A percentile compares a stretch with the other conserved stretches of the same genome.
Evolutionary conservation across 2,888 invertebrate genomes (phyloP).

Genomic region (Acholoe squamosa): DNA sequence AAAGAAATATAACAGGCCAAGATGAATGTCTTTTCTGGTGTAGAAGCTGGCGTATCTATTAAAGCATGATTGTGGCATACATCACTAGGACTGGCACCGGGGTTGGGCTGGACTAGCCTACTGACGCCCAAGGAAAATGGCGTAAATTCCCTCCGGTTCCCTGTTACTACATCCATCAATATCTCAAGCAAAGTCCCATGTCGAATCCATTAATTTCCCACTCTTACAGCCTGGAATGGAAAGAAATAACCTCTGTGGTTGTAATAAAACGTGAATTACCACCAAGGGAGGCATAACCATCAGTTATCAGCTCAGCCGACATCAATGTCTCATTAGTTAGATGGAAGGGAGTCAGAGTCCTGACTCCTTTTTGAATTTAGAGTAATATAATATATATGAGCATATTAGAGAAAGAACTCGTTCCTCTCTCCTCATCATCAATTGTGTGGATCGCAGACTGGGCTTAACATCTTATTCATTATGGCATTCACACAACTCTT

Average conservation of each 20-base stretch:
- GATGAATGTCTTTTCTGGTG: conserved; percentile 20
- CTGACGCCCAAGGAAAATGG: conserved; percentile 10
- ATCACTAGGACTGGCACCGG: background rate
- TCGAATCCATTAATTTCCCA: background rate
- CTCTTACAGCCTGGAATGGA: background rate
- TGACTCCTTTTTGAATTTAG: too few species aligned
- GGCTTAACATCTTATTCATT: too few species aligned
- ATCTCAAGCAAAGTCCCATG: background rate
- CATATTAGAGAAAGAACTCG: too few species aligned
- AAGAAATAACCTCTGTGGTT: background rate
- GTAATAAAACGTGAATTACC: too few species aligned
- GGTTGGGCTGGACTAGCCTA: background rate
- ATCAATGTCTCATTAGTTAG: too few species aligned
- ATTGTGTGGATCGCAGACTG: too few species aligned
- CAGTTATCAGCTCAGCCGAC: too few species aligned
- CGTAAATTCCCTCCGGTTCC: background rate
- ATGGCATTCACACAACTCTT: too few species aligned
- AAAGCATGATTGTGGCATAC: conserved; percentile 14
- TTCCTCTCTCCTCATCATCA: too few species aligned
- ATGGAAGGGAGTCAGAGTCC: too few species aligned
- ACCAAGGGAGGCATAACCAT: too few species aligned
- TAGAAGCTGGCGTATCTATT: background rate
- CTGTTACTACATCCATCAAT: conserved; percentile 13
- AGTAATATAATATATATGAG: too few species aligned
- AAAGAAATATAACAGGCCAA: background rate